A percentile compares a stretch with the other conserved stretches of the same genome.
Evolutionary conservation across 2,888 invertebrate species (phyloP).

Genomic region (Spialia ferax): DNA sequence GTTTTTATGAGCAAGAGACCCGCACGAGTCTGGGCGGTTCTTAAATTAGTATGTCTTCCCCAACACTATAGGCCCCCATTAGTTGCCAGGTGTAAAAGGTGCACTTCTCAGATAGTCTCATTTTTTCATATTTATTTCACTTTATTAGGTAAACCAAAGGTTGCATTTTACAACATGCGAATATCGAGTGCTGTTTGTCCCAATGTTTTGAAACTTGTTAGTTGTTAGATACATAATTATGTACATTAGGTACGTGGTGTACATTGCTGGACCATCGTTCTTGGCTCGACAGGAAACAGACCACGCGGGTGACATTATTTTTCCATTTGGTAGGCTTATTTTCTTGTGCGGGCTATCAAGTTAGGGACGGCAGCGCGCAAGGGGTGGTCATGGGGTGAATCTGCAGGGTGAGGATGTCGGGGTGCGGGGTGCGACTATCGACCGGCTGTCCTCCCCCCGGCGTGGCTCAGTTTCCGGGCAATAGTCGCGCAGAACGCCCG

Average conservation of each 20-base stretch:
- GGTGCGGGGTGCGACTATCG: slow-evolving; percentile 84
- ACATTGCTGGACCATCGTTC: slow-evolving; percentile 10
- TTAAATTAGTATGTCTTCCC: slow-evolving; percentile 75
- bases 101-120: slow-evolving; percentile 21
- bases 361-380: slow-evolving; percentile 76
- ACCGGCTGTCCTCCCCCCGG: slow-evolving; percentile 87
- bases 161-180: not conserved
- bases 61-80: slow-evolving; percentile 54
- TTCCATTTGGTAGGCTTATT: slow-evolving; percentile 84
- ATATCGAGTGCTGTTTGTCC: not conserved
- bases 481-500: slow-evolving; percentile 88
- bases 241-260: not conserved
- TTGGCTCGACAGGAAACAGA: slow-evolving; percentile 60
- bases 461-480: slow-evolving; percentile 86
- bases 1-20: slow-evolving; percentile 82
- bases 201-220: not conserved
- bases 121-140: not conserved
- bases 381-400: slow-evolving; percentile 72
- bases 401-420: slow-evolving; percentile 78
- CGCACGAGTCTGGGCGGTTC: slow-evolving; percentile 72
- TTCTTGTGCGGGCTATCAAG: slow-evolving; percentile 84
- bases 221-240: not conserved
- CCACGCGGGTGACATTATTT: slow-evolving; percentile 78
- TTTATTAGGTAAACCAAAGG: not conserved
- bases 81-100: slow-evolving; percentile 60